Conservation (phyloP, 1,140 invertebrate species). For the Drosophila bipectinata region DNA sequence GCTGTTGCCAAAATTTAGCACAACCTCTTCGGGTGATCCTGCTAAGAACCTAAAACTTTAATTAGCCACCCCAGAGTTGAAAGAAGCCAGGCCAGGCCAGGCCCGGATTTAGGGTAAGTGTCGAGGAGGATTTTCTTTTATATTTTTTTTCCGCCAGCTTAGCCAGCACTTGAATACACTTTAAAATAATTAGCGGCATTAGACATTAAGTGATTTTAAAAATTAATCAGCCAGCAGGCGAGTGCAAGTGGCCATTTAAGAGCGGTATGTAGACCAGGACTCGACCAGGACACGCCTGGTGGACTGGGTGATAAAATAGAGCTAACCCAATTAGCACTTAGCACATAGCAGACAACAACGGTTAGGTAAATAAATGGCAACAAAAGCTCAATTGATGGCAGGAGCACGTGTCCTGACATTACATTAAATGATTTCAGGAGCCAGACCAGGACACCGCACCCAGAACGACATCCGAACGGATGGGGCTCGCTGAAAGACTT, state of each 20-base stretch:
- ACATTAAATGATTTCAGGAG: slow-evolving; percentile 71
- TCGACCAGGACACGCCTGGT: background rate
- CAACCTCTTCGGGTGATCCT: slow-evolving; percentile 20
- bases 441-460: slow-evolving; percentile 1
- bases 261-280: background rate
- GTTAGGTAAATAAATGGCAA: slow-evolving; percentile 77
- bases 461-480: background rate
- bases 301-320: slow-evolving; percentile 32
- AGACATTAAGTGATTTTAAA: slow-evolving; percentile 69
- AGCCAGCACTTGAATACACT: slow-evolving; percentile 44
- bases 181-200: slow-evolving; percentile 72
- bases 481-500: slow-evolving; percentile 50
- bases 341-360: slow-evolving; percentile 59
- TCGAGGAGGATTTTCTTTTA: slow-evolving; percentile 12
- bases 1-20: slow-evolving; percentile 35
- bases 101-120: slow-evolving; percentile 4
- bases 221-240: slow-evolving; percentile 57
- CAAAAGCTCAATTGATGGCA: slow-evolving; percentile 76
- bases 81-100: slow-evolving; percentile 1
- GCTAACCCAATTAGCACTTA: slow-evolving; percentile 80
- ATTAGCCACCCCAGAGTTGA: slow-evolving; percentile 53
- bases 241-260: slow-evolving; percentile 4
- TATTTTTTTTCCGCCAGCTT: slow-evolving; percentile 7
- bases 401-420: slow-evolving; percentile 69
- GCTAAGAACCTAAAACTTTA: slow-evolving; percentile 73